Conservation (phyloP, 1,140 invertebrate species). For the Whitmania pigra region DNA sequence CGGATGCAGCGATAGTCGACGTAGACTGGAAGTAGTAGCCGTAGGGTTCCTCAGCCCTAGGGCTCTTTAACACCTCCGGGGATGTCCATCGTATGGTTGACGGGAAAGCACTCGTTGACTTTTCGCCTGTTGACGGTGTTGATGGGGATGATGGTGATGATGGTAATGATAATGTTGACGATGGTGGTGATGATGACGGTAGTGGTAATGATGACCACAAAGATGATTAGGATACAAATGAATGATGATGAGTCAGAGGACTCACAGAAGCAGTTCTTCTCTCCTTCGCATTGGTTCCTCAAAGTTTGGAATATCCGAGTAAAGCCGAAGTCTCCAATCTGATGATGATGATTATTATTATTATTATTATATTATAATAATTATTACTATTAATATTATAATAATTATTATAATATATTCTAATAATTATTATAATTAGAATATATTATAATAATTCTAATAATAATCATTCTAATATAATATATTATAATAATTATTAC, state of each 20-base stretch:
- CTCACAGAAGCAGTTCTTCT: constrained; percentile 37
- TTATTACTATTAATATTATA: not conserved
- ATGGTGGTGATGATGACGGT: not conserved
- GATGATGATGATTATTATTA: not conserved
- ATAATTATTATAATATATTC: not conserved
- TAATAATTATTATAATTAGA: too few species aligned
- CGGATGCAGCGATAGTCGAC: not conserved
- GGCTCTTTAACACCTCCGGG: constrained; percentile 34
- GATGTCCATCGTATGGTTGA: constrained; percentile 36
- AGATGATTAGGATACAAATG: not conserved
- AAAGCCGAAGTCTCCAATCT: constrained; percentile 23
- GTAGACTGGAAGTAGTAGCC: constrained; percentile 16
- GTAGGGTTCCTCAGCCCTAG: constrained; percentile 27
- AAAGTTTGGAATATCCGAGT: constrained; percentile 21
- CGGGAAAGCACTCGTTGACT: constrained; percentile 35
- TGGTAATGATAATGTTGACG: not conserved
- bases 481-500: too few species aligned
- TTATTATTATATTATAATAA: not conserved
- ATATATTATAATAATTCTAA: too few species aligned
- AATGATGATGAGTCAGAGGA: too few species aligned
- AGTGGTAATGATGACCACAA: not conserved
- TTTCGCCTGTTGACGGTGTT: constrained; percentile 29
- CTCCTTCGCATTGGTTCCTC: constrained; percentile 26
- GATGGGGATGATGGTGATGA: not conserved
- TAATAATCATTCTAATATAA: too few species aligned